Base-by-base conservation (phyloP, 2,797 vertebrate species). In the Remorina albescens region DNA sequence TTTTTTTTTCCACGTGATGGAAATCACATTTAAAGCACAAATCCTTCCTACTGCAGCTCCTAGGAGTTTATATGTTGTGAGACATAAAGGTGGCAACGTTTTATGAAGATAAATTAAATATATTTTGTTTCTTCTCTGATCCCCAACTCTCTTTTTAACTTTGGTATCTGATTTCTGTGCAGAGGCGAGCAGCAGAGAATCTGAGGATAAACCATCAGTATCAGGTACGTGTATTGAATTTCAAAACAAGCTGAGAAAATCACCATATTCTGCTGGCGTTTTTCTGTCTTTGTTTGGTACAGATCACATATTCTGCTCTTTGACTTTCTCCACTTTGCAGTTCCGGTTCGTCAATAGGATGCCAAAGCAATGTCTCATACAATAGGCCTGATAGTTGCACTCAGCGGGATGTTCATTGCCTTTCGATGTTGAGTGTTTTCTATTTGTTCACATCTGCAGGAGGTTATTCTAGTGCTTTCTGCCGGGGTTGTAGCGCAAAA, bases 161-260 rank as follows among this genome's bases (percentile, higher is more conserved):
- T 59, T 79, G 61, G 34, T 30, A 26, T 83, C 49, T 65, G 23
- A 57, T 81, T 25, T 82, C 49, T 70, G 36, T 94, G 68, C 86
- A 99, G 98, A 97, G 96, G 36, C 94, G 97, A 84, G 97, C 98
- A 42, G 98, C 98, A 79, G 96, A 98, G 87, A 99, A 99, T 85
- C 88, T 99, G 75, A 95, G 96, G 85, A 93, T 95, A 91, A 98
- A 98, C 86, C 96, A 98, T 76, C 98, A 99, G 76, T 99, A 99
- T 67, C 98, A 99, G 96, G 98, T 98, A 94, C 83, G 67, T 62
- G 44, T 37, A 32, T 8, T 41, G 21, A 83, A 34, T 83, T 75
- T 65, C n/a, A 34, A 63, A 71, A 30, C 41, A 66, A 55, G 16
- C 30, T 55, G 53, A 64, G 37, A 36, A 55, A 15, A 74, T 83